Conservation (phyloP, 64 coral and sea anemone genomes). For the Pachyseris speciosa region DNA sequence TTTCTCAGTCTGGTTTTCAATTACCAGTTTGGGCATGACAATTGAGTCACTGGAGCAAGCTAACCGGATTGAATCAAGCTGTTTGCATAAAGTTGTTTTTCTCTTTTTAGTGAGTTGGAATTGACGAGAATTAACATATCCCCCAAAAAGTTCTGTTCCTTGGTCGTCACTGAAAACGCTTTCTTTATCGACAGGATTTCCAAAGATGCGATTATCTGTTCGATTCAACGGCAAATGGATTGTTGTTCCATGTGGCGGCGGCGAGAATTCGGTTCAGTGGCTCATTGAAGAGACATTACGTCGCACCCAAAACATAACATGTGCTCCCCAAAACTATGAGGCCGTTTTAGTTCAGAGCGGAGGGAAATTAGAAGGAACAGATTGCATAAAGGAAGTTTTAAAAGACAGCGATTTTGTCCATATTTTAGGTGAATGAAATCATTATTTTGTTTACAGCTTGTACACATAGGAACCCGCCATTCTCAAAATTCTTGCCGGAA, state of each 20-base stretch:
- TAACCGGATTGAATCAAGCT: no score
- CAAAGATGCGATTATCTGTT: conserved; percentile 81
- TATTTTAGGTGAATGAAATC: conserved; percentile 39
- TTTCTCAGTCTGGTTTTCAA: not conserved
- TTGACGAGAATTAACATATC: no score
- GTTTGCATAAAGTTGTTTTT: no score
- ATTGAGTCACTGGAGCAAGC: no score
- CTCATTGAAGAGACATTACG: conserved; percentile 72
- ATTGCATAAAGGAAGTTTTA: conserved; percentile 73
- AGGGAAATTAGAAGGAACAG: conserved; percentile 42
- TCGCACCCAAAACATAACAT: not conserved
- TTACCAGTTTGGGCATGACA: not conserved
- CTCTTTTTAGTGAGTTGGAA: no score
- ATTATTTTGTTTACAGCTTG: no score
- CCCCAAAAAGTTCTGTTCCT: not conserved
- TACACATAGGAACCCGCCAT: no score
- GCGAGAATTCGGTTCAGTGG: conserved; percentile 60
- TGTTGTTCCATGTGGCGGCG: conserved; percentile 77
- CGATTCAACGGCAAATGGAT: conserved; percentile 73
- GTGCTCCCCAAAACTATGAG: conserved; percentile 18
- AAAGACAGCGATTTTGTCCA: conserved; percentile 88
- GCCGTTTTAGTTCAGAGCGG: conserved; percentile 32
- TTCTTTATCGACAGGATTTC: not conserved
- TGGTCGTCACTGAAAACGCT: not conserved
- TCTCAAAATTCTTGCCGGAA: no score